A percentile compares a stretch with the other conserved stretches of the same genome.
Evolutionary conservation across 2,888 invertebrate species (phyloP).

Genomic region (Vesta saturnalis): DNA sequence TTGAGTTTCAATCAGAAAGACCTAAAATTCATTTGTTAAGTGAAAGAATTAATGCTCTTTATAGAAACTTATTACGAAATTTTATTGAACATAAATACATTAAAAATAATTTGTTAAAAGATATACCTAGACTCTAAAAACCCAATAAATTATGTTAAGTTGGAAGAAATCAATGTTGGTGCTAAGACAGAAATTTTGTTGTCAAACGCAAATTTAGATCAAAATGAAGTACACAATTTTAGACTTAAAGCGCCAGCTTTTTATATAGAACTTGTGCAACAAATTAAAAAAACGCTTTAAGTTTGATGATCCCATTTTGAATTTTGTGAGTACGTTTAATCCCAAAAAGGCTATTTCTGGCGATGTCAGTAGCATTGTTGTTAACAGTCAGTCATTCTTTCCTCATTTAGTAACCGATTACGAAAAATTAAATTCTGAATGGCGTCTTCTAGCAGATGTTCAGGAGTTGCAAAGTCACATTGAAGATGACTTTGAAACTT

Average conservation of each 20-base stretch:
- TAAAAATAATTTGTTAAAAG: conserved; percentile 2
- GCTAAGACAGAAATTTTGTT: conserved; percentile 6
- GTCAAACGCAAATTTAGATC: conserved; percentile 12
- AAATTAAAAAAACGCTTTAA: conserved; percentile 5
- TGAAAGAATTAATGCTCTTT: conserved; percentile 2
- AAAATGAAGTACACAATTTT: background rate
- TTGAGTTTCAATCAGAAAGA: conserved; percentile 5
- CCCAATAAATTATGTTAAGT: conserved; percentile 1
- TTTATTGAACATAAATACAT: conserved; percentile 3
- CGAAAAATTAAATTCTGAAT: conserved; percentile 3
- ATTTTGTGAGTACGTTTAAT: conserved; percentile 2
- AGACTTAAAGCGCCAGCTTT: conserved; percentile 2
- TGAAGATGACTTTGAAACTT: background rate
- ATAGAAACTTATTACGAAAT: conserved; percentile 3
- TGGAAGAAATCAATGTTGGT: conserved; percentile 20
- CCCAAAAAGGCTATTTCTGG: background rate
- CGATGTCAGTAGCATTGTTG: background rate
- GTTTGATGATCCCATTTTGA: conserved; percentile 5
- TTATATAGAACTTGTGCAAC: background rate
- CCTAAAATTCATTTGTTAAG: conserved; percentile 5
- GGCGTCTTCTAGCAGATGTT: conserved; percentile 3
- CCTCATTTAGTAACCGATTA: conserved; percentile 3
- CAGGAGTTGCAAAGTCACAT: conserved; percentile 4
- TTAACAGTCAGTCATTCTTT: conserved; percentile 5
- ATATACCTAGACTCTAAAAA: background rate